phyloP scores from a whole-genome alignment of 1,140 invertebrate genomes.

The Dendrolimus punctatus region DNA sequence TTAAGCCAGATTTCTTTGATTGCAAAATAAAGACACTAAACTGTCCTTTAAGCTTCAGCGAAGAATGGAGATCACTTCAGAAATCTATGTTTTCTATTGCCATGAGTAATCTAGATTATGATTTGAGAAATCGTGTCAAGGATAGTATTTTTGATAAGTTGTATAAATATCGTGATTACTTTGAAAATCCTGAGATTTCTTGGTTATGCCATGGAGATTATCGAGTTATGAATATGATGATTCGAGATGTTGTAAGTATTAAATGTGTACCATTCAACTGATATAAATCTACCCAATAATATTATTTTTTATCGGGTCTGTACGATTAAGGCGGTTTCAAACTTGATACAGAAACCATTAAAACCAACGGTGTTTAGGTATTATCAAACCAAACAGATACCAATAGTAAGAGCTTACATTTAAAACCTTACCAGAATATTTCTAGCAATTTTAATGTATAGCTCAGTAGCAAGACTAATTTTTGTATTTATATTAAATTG shows the following conservation, averaged over 20 bases:
- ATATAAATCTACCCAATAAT: too few species aligned
- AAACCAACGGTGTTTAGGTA: too few species aligned
- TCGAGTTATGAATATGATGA: conserved; percentile 24
- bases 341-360: too few species aligned
- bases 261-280: not conserved
- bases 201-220: conserved; percentile 30
- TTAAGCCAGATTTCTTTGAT: conserved; percentile 32
- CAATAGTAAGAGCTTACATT: too few species aligned
- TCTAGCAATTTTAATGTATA: too few species aligned
- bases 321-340: too few species aligned
- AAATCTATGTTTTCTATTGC: conserved; percentile 21
- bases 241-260: conserved; percentile 23
- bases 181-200: conserved; percentile 14
- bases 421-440: too few species aligned
- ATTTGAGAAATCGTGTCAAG: conserved; percentile 18
- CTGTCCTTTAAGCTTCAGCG: conserved; percentile 25
- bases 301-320: too few species aligned
- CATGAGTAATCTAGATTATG: conserved; percentile 19
- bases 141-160: conserved; percentile 17
- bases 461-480: too few species aligned
- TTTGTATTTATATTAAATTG: too few species aligned
- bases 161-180: conserved; percentile 25
- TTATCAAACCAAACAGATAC: too few species aligned
- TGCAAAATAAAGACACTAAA: conserved; percentile 30
- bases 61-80: conserved; percentile 23